A percentile compares a stretch with the other conserved stretches of the same genome.
Conservation (phyloP, 2,888 invertebrate genomes). For the Cordilura impudica region DNA sequence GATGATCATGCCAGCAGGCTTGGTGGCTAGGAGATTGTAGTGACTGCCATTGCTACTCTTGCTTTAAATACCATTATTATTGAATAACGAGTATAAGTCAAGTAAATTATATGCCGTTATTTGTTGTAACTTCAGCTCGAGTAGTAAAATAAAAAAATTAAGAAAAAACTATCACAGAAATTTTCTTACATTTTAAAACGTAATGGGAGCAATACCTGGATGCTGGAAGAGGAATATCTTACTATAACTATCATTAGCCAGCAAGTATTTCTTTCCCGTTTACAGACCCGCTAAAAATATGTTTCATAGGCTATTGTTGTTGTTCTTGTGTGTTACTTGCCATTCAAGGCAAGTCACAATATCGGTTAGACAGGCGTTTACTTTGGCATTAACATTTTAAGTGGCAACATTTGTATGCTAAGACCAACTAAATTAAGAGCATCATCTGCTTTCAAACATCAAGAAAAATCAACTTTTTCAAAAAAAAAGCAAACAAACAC, state of each 20-base stretch:
- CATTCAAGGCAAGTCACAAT: slow-evolving; percentile 31
- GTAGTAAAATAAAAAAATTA: neutral
- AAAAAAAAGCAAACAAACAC: neutral
- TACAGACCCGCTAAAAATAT: neutral
- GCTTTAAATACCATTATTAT: slow-evolving; percentile 62
- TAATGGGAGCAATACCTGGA: slow-evolving; percentile 51
- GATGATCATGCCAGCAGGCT: slow-evolving; percentile 15
- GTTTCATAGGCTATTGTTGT: neutral
- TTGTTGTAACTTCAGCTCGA: slow-evolving; percentile 19
- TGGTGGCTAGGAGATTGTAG: neutral
- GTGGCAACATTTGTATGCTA: slow-evolving; percentile 60
- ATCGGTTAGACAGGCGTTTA: slow-evolving; percentile 49
- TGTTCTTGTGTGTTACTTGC: neutral
- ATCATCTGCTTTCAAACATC: slow-evolving; percentile 26
- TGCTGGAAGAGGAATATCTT: neutral
- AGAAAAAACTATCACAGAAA: slow-evolving; percentile 24
- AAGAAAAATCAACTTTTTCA: neutral
- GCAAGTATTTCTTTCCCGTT: neutral
- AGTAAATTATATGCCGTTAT: slow-evolving; percentile 63
- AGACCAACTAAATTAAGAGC: slow-evolving; percentile 55
- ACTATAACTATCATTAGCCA: slow-evolving; percentile 28
- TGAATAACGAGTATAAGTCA: slow-evolving; percentile 63
- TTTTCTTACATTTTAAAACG: neutral
- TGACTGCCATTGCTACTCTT: neutral
- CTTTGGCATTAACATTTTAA: slow-evolving; percentile 60